phyloP scores from a whole-genome alignment of 1,140 invertebrate genomes.

The Lepidotrigona ventralis region DNA sequence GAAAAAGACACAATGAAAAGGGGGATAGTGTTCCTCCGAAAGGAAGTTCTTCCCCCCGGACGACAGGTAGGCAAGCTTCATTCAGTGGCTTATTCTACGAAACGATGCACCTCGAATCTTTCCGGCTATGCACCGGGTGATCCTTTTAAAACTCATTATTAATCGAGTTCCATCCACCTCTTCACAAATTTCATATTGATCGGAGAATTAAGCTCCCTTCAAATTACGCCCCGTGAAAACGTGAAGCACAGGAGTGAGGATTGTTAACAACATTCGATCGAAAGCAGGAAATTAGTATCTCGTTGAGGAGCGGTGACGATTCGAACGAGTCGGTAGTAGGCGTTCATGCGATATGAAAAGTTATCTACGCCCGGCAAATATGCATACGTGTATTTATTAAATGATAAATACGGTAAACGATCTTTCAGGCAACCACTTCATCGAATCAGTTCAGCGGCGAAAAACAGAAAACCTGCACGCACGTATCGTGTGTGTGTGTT shows the following conservation, averaged over 20 bases:
- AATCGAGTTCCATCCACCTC: not conserved
- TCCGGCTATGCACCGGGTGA: constrained; percentile 34
- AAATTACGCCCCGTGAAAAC: not conserved
- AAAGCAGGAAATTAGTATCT: not conserved
- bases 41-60: not conserved
- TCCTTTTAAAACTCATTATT: not conserved
- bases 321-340: constrained; percentile 34
- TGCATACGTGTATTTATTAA: constrained; percentile 35
- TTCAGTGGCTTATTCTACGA: constrained; percentile 14
- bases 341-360: constrained; percentile 53
- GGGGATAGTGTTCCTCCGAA: not conserved
- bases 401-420: constrained; percentile 36
- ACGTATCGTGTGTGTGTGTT: not conserved
- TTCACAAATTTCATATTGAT: not conserved
- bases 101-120: constrained; percentile 22
- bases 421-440: constrained; percentile 17
- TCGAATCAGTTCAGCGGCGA: constrained; percentile 26
- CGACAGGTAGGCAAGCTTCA: not conserved
- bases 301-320: not conserved
- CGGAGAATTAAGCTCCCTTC: not conserved
- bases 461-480: constrained; percentile 26
- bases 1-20: not conserved
- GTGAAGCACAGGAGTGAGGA: not conserved
- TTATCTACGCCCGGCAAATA: constrained; percentile 43
- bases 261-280: no score